Evolutionary conservation across 2,888 invertebrate species (phyloP), one percentile per base, ranked within the genome.

Genomic region (Matsumyia berberina): DNA sequence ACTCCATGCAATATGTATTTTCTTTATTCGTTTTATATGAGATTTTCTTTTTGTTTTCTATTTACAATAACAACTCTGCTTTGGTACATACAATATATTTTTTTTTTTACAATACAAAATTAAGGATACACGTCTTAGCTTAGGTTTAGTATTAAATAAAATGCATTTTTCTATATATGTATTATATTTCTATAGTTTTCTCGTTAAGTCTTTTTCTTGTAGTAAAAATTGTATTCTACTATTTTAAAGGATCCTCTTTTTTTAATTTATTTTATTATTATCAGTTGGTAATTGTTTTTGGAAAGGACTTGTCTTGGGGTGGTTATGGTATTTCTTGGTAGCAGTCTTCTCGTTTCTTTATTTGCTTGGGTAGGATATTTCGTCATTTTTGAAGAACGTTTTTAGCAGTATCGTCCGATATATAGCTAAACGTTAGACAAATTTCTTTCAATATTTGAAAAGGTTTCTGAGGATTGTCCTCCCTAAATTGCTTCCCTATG

Each of bases 191-290:
- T 73, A 73, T 77, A 66, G 49, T 44, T 67, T 33, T 57, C 9
- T 42, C 35, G 57, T 67, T 46, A 80, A 85, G 79, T 85, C 80
- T 80, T 85, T 57, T 76, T 31, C 31, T 35, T 79, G 49, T 79
- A 73, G 79, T 83, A 64, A 69, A 83, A 79, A 79, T 58, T 60
- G 5, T 31, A 46, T 39, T 64, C 44, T 60, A 66, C 62, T 77
- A 31, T 66, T 31, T 55, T 8, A 51, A 42, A 66, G 51, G 17
- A 55, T 55, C 66, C 46, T 46, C 35, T 8, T 42, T 46, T 46
- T 33, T 62, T 29, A 12, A 37, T 29, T 62, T 55, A 37, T 11
- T 31, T 5, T 72, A 37, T 44, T 60, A 31, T 37, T 19, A 11
- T 33, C 44, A 1, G 44, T 42, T n/a, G 58, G 11, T 12, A 8